Evolutionary conservation across 1,140 invertebrate species (phyloP).

Genomic region (Bombus terrestris): DNA sequence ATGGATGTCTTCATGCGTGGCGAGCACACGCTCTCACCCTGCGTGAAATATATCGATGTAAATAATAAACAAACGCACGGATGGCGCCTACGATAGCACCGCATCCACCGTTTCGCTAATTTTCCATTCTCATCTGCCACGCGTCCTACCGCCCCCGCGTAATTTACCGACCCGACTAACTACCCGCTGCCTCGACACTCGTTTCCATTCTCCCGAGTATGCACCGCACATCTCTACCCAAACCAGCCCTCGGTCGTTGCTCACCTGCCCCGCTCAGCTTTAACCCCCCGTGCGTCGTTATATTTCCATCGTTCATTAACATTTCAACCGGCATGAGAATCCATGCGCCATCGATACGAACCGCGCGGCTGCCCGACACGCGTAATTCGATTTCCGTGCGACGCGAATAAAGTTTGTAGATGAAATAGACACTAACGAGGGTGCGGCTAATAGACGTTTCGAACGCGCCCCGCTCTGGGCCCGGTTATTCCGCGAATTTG

Average conservation of each 20-base stretch:
- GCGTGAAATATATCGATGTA: neutral
- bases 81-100: neutral
- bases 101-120: conserved; percentile 23
- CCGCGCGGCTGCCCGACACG: conserved; percentile 3
- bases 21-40: neutral
- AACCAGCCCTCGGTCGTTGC: no score
- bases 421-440: conserved; percentile 51
- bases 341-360: conserved; percentile 43
- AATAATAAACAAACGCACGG: conserved; percentile 28
- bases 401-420: conserved; percentile 52
- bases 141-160: conserved; percentile 16
- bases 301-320: conserved; percentile 66
- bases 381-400: conserved; percentile 47
- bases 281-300: conserved; percentile 18
- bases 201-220: conserved; percentile 22
- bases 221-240: neutral
- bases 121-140: conserved; percentile 33
- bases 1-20: conserved; percentile 30
- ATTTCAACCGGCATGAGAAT: conserved; percentile 54
- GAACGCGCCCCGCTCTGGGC: neutral
- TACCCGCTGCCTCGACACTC: conserved; percentile 34
- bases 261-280: neutral
- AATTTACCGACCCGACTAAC: conserved; percentile 53
- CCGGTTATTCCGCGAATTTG: conserved; percentile 28
- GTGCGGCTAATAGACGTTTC: conserved; percentile 49